Evolutionary conservation across 2,113 vertebrate genomes (phyloP).

Genomic region (Lichenostomus cassidix): DNA sequence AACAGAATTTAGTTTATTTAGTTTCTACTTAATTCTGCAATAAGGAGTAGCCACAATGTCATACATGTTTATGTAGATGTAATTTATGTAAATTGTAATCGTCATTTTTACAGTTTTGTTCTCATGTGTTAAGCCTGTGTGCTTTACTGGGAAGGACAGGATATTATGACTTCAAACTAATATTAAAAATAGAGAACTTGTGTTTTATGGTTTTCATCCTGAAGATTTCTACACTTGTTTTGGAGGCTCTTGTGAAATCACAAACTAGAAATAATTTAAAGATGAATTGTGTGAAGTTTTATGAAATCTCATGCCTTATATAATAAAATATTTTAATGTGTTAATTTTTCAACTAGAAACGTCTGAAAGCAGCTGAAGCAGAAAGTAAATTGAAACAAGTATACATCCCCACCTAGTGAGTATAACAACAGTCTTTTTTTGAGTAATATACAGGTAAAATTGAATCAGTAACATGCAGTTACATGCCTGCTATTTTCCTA

Average conservation of each 20-base stretch:
- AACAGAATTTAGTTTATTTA: not conserved
- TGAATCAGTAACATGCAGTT: not conserved
- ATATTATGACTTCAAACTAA: not conserved
- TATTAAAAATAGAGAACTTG: not conserved
- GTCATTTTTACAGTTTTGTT: not conserved
- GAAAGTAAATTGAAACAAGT: conserved; percentile 99
- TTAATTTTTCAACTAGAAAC: conserved; percentile 83
- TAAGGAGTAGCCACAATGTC: not conserved
- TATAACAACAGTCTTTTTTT: conserved; percentile 48
- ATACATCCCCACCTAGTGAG: conserved; percentile 99
- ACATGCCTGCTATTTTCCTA: not conserved
- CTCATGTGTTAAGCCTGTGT: not conserved
- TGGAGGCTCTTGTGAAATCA: not conserved
- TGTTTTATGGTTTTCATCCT: not conserved
- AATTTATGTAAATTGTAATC: not conserved
- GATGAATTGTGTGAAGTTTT: not conserved
- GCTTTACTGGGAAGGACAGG: not conserved
- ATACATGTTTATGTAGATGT: not conserved
- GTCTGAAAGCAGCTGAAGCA: conserved; percentile 95
- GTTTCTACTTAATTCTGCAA: not conserved
- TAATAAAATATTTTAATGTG: conserved; percentile 35
- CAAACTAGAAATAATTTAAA: not conserved
- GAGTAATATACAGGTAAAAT: not conserved
- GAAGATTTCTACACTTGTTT: not conserved
- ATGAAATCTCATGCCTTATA: not conserved